Percentiles rank a stretch among this genome's conserved stretches.
Evolutionary conservation across 2,797 vertebrate genomes (phyloP).

Genomic region (Centropyge bicolor): DNA sequence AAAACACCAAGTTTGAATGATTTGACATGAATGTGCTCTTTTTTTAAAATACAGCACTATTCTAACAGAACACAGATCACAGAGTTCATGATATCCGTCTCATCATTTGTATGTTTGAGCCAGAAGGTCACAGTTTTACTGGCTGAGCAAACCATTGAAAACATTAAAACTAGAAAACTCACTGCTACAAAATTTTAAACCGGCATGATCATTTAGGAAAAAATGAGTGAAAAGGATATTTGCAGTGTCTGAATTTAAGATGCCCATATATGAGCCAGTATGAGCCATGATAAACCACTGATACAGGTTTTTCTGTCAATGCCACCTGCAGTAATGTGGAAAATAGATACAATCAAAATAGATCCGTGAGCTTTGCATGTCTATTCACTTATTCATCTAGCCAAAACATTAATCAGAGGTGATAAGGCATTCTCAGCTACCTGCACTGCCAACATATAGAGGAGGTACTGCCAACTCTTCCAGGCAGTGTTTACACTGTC

Average conservation of each 20-base stretch:
- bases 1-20: background rate
- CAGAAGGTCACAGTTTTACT: slow-evolving; percentile 15
- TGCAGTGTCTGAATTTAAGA: slow-evolving; percentile 2
- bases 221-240: background rate
- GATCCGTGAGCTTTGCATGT: slow-evolving; percentile 1
- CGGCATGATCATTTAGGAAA: slow-evolving; percentile 2
- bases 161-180: slow-evolving; percentile 4
- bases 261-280: background rate
- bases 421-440: slow-evolving; percentile 33
- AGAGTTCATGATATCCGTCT: slow-evolving; percentile 23
- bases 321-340: background rate
- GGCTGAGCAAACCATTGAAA: background rate
- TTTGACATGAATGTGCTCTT: slow-evolving; percentile 19
- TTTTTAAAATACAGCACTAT: background rate
- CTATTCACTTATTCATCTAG: slow-evolving; percentile 8
- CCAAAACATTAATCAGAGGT: slow-evolving; percentile 38
- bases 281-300: background rate
- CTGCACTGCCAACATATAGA: slow-evolving; percentile 31
- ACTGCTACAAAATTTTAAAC: background rate
- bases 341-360: slow-evolving; percentile 1
- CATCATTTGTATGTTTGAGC: slow-evolving; percentile 8
- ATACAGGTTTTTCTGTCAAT: background rate
- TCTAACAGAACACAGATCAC: background rate
- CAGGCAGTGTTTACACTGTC: slow-evolving; percentile 7
- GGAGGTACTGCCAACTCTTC: slow-evolving; percentile 11